Base-by-base conservation (phyloP, 2,888 invertebrate genomes). In the Trimorus sp. region DNA sequence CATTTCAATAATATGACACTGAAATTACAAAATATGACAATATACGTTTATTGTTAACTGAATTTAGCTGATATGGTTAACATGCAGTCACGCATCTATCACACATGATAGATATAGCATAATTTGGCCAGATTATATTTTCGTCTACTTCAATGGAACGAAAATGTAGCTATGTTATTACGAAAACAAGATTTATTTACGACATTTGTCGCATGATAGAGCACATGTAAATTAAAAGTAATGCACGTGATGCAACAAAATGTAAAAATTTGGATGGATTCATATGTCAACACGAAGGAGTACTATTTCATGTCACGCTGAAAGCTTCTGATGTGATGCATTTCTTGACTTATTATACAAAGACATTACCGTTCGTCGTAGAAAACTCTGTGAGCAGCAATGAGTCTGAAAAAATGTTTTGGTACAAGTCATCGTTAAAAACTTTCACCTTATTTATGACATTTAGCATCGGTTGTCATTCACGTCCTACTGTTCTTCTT, bases 281-380 rank as follows among this genome's bases (percentile, higher is more conserved):
- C 62, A 62, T 63, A 69, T 56, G 76, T 76, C 76, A 76, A 76
- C 69, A 69, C 36, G 60, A 60, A 62, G 69, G 56, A 76, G 76
- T 69, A 76, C 60, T 62, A 69, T 76, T 76, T 76, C 69, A 76
- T 69, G 69, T 76, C 49, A 69, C 56, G 62, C 56, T 76, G 62
- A 76, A 76, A 76, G 62, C 76, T 68, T 76, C 54, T 76, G 68
- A 69, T 76, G 69, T 76, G 69, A 76, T 76, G 62, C 37, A 69
- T 76, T 76, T 69, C 69, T 76, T 69, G 54, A 76, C 76, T 76
- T 76, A 62, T 76, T 76, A 56, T 76, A 62, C 69, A 42, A 40
- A 76, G 76, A 76, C 62, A 62, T 76, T 69, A 69, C 68, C 40
- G 54, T 68, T 60, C 36, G 38, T 66, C 37, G 56, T 37, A 14